Conservation (phyloP, 2,113 vertebrate genomes). For the Cyprinodon tularosa region DNA sequence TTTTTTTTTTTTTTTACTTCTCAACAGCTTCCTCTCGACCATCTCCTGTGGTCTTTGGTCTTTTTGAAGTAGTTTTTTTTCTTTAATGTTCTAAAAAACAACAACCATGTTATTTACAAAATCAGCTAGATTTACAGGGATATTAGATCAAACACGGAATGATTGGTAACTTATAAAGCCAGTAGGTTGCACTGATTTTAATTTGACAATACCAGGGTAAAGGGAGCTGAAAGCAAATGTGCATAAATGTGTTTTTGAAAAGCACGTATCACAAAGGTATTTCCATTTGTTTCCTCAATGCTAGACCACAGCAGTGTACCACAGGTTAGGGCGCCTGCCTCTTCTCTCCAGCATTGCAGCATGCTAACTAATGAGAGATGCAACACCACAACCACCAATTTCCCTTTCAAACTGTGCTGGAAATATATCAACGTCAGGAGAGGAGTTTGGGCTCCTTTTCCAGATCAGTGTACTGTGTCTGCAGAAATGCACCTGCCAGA, state of each 20-base stretch:
- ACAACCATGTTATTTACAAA: background rate
- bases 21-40: too few species aligned
- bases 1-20: too few species aligned
- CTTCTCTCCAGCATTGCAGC: constrained; percentile 16
- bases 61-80: too few species aligned
- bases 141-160: background rate
- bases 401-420: constrained; percentile 8
- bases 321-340: constrained; percentile 23
- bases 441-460: background rate
- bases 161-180: background rate
- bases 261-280: constrained; percentile 2
- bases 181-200: background rate
- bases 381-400: constrained; percentile 14
- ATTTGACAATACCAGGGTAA: background rate
- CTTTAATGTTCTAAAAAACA: background rate
- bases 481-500: background rate
- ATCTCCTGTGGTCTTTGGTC: too few species aligned
- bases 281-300: constrained; percentile 19
- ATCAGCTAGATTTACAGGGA: background rate
- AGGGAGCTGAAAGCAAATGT: background rate
- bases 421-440: background rate
- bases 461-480: constrained; percentile 1
- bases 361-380: constrained; percentile 26
- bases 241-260: background rate
- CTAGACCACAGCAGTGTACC: constrained; percentile 9